phyloP scores from a whole-genome alignment of 2,888 invertebrate species.

The Drosophila anomalata region DNA sequence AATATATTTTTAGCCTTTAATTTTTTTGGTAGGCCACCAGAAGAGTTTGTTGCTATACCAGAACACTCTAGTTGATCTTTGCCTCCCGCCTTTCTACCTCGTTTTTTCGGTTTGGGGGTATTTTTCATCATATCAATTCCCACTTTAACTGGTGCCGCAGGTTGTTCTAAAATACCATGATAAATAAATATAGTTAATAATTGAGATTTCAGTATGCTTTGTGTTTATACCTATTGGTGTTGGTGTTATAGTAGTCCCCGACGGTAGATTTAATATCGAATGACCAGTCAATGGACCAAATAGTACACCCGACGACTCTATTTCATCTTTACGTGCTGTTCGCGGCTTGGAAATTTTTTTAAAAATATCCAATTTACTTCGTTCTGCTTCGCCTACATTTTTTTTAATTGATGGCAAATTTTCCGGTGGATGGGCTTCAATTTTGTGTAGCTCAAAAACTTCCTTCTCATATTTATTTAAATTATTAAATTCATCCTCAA shows the following conservation, averaged over 20 bases:
- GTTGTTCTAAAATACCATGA: background rate
- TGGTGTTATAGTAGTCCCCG: slow-evolving; percentile 83
- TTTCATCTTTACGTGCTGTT: slow-evolving; percentile 42
- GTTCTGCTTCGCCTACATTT: slow-evolving; percentile 91
- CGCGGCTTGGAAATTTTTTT: slow-evolving; percentile 90
- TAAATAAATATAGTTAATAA: background rate
- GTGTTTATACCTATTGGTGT: slow-evolving; percentile 44
- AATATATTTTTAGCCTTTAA: slow-evolving; percentile 20
- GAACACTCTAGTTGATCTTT: slow-evolving; percentile 65
- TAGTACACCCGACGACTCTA: slow-evolving; percentile 23
- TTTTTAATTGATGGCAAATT: slow-evolving; percentile 42
- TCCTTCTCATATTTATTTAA: background rate
- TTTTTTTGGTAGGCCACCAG: slow-evolving; percentile 18
- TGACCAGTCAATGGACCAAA: slow-evolving; percentile 33
- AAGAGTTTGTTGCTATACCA: background rate
- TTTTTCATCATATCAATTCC: slow-evolving; percentile 22
- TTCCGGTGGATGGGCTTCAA: background rate
- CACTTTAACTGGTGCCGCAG: background rate
- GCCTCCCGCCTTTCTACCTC: slow-evolving; percentile 81
- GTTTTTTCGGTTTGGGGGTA: slow-evolving; percentile 76
- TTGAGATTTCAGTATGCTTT: slow-evolving; percentile 5
- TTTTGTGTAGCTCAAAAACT: background rate
- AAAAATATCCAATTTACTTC: slow-evolving; percentile 93
- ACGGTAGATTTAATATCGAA: slow-evolving; percentile 79
- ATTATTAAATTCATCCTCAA: background rate